phyloP scores from a whole-genome alignment of 2,888 invertebrate genomes.

The Hydroisotoma schaefferi region DNA sequence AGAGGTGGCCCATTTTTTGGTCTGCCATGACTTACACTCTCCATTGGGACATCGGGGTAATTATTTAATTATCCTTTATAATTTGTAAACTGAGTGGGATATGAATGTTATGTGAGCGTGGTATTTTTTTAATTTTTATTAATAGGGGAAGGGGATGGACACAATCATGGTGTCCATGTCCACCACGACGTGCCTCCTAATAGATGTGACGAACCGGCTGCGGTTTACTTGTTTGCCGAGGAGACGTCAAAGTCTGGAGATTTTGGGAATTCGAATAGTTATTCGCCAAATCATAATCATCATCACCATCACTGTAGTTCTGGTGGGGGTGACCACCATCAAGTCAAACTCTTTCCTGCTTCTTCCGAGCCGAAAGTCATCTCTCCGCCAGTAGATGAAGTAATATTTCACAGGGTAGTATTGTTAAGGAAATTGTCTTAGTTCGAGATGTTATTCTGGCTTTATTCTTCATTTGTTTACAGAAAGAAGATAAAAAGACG shows the following conservation, averaged over 20 bases:
- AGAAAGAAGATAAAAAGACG: conserved; percentile 40
- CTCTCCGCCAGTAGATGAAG: not conserved
- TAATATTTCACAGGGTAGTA: too few species aligned
- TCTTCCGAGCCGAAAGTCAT: conserved; percentile 1
- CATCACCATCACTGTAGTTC: conserved; percentile 28
- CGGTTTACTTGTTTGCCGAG: conserved; percentile 47
- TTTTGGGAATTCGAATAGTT: conserved; percentile 31
- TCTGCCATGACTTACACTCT: conserved; percentile 48
- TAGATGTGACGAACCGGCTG: conserved; percentile 48
- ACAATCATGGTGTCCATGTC: conserved; percentile 48
- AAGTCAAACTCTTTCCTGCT: conserved; percentile 39
- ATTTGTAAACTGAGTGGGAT: not conserved
- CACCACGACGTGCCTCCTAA: conserved; percentile 48
- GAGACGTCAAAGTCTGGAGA: conserved; percentile 45
- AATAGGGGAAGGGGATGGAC: conserved; percentile 41
- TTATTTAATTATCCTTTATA: not conserved
- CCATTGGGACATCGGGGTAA: conserved; percentile 43
- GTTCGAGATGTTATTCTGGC: not conserved
- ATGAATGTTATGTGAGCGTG: conserved; percentile 2
- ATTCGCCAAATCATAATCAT: conserved; percentile 24
- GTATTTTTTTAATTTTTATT: not conserved
- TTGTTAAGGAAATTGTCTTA: not conserved
- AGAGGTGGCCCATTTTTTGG: conserved; percentile 46
- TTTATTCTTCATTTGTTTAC: conserved; percentile 4
- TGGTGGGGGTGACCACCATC: conserved; percentile 32